A percentile compares a stretch with the other conserved stretches of the same genome.
phyloP scores from a whole-genome alignment of 2,888 invertebrate genomes.

The Spilosoma lubricipeda region DNA sequence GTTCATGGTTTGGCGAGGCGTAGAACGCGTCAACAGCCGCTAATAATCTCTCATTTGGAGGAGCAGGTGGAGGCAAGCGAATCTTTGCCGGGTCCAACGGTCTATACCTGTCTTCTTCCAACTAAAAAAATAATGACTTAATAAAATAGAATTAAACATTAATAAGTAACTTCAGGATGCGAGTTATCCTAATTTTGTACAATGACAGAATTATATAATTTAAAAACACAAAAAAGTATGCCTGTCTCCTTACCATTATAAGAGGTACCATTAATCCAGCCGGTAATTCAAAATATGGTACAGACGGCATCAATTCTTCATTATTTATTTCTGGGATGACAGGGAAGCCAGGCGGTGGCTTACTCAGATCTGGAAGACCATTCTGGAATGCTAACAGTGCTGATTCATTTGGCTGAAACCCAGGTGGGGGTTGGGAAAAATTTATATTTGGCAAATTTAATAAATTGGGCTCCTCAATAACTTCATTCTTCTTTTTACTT shows the following conservation, averaged over 20 bases:
- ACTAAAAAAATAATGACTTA: constrained; percentile 69
- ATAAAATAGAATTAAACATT: not conserved
- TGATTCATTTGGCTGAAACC: constrained; percentile 70
- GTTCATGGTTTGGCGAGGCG: constrained; percentile 96
- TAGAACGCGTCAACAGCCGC: constrained; percentile 99
- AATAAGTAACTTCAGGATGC: not conserved
- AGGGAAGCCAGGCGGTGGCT: constrained; percentile 94
- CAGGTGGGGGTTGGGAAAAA: constrained; percentile 82
- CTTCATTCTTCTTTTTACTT: constrained; percentile 63
- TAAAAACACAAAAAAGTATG: not conserved
- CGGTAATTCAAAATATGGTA: constrained; percentile 98
- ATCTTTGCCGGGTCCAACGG: constrained; percentile 96
- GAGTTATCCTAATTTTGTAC: not conserved
- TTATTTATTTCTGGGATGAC: constrained; percentile 79
- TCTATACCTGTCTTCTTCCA: constrained; percentile 96
- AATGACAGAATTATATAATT: not conserved
- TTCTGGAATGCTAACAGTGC: constrained; percentile 81
- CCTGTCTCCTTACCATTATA: constrained; percentile 89
- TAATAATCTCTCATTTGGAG: constrained; percentile 96
- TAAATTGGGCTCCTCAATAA: constrained; percentile 68
- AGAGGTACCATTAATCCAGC: constrained; percentile 99
- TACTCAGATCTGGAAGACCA: constrained; percentile 93
- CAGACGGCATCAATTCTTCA: constrained; percentile 94
- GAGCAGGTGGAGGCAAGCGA: constrained; percentile 97
- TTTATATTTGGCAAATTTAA: constrained; percentile 77